These are phyloP conservation scores for Macrocentrus cingulum DNA, from an alignment of 1,140 invertebrate genomes.

Conservation along the genomic window DNA sequence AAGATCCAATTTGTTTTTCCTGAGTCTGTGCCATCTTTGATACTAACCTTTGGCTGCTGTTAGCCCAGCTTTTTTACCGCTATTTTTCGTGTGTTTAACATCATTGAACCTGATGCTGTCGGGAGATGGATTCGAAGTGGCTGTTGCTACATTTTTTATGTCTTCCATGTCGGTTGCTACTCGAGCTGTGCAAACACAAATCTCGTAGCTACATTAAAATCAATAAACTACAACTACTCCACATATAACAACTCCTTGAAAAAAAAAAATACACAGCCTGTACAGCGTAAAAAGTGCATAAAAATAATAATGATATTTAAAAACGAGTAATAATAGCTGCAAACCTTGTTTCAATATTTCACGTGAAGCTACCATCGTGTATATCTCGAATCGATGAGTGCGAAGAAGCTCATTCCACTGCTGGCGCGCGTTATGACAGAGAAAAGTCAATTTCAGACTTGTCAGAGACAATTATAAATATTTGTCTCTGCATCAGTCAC, in stretches of 20 bases:
- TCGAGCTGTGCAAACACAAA: slow-evolving; percentile 45
- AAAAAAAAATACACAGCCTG: no score
- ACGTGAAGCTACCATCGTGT: slow-evolving; percentile 15
- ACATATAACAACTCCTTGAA: no score
- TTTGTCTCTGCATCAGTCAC: neutral
- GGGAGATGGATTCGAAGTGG: slow-evolving; percentile 43
- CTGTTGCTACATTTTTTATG: slow-evolving; percentile 27
- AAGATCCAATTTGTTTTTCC: no score
- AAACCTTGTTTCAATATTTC: slow-evolving; percentile 13
- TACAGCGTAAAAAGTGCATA: no score
- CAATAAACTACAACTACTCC: neutral
- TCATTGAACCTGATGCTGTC: slow-evolving; percentile 64
- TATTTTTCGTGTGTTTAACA: slow-evolving; percentile 68
- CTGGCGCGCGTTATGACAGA: slow-evolving; percentile 17
- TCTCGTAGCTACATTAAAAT: slow-evolving; percentile 23
- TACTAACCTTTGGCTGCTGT: slow-evolving; percentile 54
- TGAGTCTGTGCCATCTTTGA: neutral
- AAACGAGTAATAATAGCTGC: slow-evolving; percentile 3
- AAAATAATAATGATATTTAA: no score
- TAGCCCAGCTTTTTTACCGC: slow-evolving; percentile 68
- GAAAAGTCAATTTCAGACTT: slow-evolving; percentile 6
- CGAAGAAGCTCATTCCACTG: slow-evolving; percentile 20
- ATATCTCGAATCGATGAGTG: slow-evolving; percentile 8
- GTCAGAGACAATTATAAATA: neutral
- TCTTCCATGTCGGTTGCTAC: slow-evolving; percentile 39